phyloP scores from a whole-genome alignment of 2,888 invertebrate genomes.

The Tenthredo distinguenda region DNA sequence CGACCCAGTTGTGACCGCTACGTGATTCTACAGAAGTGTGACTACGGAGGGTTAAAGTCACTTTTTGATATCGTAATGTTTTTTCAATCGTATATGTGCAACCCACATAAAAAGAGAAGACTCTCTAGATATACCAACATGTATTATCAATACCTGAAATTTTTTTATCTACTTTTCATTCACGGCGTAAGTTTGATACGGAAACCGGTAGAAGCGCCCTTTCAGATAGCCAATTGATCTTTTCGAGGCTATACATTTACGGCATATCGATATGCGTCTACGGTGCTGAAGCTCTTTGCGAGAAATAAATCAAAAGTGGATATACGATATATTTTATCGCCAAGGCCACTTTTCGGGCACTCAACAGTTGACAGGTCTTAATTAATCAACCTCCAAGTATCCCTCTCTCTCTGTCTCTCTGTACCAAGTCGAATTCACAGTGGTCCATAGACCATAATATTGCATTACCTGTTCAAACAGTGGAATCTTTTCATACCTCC shows the following conservation, averaged over 20 bases:
- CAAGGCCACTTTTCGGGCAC: slow-evolving; percentile 20
- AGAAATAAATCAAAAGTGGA: slow-evolving; percentile 26
- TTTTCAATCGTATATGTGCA: background rate
- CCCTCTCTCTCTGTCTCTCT: background rate
- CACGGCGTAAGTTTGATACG: background rate
- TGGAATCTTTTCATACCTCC: background rate
- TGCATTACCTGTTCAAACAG: background rate
- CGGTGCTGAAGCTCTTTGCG: slow-evolving; percentile 13
- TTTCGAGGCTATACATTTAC: background rate
- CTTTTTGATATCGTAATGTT: background rate
- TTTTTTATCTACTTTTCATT: background rate
- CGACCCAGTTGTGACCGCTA: too few relatives aligned
- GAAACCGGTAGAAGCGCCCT: background rate
- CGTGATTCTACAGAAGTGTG: too few relatives aligned
- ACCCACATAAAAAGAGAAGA: background rate
- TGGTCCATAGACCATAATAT: background rate
- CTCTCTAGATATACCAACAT: background rate
- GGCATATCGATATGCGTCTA: slow-evolving; percentile 6
- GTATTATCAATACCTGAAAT: background rate
- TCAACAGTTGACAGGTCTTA: slow-evolving; percentile 15
- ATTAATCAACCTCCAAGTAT: slow-evolving; percentile 15
- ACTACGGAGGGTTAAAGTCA: background rate
- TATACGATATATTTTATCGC: slow-evolving; percentile 26
- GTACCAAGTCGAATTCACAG: background rate
- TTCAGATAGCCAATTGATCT: slow-evolving; percentile 19